Evolutionary conservation across 2,888 invertebrate species (phyloP), one percentile per base, ranked within the genome.

Genomic region (Synanthedon andrenaeformis): DNA sequence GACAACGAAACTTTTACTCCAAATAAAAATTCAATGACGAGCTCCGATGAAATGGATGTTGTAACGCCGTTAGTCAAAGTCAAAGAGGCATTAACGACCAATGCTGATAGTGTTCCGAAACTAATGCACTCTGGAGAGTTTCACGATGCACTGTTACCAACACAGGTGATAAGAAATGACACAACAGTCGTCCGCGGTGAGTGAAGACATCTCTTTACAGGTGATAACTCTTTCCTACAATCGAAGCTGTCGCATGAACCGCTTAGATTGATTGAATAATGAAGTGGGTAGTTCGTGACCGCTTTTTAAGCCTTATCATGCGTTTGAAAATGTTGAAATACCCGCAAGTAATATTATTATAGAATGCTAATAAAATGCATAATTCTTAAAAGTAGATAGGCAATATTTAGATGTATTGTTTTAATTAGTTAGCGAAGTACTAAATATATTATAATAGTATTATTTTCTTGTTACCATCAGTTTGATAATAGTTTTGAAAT

Each of bases 191-290:
- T 79, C 77, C 79, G 87, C 76, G 87, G 87, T 87, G 87, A 87
- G 87, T 87, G 87, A 87, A 82, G 87, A 84, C 86, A 84, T 74
- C 83, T 85, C 78, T 86, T 85, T 74, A 80, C 87, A 87, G 87
- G 87, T 87, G 87, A 87, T 79, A 82, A 79, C 74, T 69, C 71
- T 74, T 87, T 85, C 69, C 76, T 35, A 35, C 35, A 35, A 35
- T 35, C 35, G 35, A 35, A 35, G 35, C 35, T 10, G 35, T 74
- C 72, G 84, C 83, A 83, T 83, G 81, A 76, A 68, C 70, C 72
- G 83, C 81, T 80, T 77, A 71, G 66, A 62, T 64, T 64, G 66
- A 62, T 64, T 64, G 57, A 60, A 58, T 65, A 54, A 59, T 58
- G 56, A 61, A 56, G 58, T 62, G 62, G 66, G 63, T 73, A 74